Base-by-base conservation (phyloP, 2,113 vertebrate genomes). In the Castor canadensis region DNA sequence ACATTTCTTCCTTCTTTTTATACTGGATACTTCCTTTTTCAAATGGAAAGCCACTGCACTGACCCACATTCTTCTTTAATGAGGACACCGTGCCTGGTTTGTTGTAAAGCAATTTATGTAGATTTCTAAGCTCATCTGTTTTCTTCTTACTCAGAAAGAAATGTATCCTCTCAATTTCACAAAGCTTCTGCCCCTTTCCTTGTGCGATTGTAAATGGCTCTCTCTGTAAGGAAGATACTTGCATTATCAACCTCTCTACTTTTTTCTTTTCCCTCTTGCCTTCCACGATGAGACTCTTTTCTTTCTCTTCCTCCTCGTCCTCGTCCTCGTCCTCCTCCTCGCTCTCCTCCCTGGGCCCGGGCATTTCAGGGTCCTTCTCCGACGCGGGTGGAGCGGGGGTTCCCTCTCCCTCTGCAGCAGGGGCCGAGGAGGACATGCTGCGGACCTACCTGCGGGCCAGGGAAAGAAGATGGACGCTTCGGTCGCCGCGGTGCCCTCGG, bases 181-280 rank as follows among this genome's bases (percentile, higher is more conserved):
- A 99, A 43, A 99, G 97, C 82, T 99, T 99, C 95, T 99, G 98
- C 62, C 99, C 99, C 52, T 98, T 98, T 52, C 99, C 99, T 66
- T 99, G 99, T 96, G 98, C 99, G 77, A 99, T 97, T 96, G 99
- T 99, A 75, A 99, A 98, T 86, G 99, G 99, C 75, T 99, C 99
- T 95, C 98, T 99, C 93, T 99, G 98, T 60, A 99, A 98, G 0
- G 99, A 99, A 0, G 99, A 98, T 1, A 99, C 98, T 95, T 99
- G 99, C 96, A 99, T 98, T 20, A 99, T 99, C 60, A 99, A 98
- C 77, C 99, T 98, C 94, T 99, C 99, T 26, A 99, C 99, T 1
- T 99, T 99, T 95, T 99, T 99, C 97, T 99, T 99, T 32, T 99
- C 98, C 60, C 99, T 98, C 95, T 99, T 99, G n/a, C 99, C 99